Evolutionary conservation across 2,113 vertebrate genomes (phyloP).

Genomic region (Rhineura floridana): DNA sequence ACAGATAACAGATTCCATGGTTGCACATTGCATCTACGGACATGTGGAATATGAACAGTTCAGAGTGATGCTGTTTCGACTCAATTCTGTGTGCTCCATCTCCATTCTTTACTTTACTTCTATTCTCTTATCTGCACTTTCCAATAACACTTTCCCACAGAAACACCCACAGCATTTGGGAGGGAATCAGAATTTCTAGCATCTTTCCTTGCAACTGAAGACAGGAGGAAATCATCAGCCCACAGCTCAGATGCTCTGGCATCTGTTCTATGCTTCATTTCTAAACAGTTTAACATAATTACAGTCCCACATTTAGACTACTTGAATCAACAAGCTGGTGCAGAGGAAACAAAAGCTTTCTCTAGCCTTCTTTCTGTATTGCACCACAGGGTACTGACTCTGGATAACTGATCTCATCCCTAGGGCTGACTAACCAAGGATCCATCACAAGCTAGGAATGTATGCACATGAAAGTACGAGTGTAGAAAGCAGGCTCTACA

Average conservation of each 20-base stretch:
- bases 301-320: slow-evolving; percentile 59
- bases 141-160: not conserved
- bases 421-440: slow-evolving; percentile 37
- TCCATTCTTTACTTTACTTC: not conserved
- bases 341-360: slow-evolving; percentile 48
- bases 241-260: slow-evolving; percentile 71
- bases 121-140: accelerated
- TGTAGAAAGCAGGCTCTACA: not conserved
- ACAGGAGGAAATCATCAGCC: slow-evolving; percentile 70
- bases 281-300: slow-evolving; percentile 74
- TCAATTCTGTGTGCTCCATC: not conserved
- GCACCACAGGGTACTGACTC: not conserved
- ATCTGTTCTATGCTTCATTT: slow-evolving; percentile 68
- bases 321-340: slow-evolving; percentile 62
- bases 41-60: not conserved
- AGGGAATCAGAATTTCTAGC: slow-evolving; percentile 39
- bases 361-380: slow-evolving; percentile 19
- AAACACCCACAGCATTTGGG: slow-evolving; percentile 6
- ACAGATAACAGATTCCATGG: not conserved
- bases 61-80: not conserved
- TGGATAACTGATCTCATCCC: slow-evolving; percentile 26
- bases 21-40: not conserved
- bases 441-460: not conserved
- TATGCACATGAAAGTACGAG: not conserved
- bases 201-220: slow-evolving; percentile 31